Percentiles rank a stretch among this genome's conserved stretches.
These are phyloP conservation scores for Diachasmimorpha longicaudata DNA, from an alignment of 1,140 invertebrate species.

Conservation along the genomic window DNA sequence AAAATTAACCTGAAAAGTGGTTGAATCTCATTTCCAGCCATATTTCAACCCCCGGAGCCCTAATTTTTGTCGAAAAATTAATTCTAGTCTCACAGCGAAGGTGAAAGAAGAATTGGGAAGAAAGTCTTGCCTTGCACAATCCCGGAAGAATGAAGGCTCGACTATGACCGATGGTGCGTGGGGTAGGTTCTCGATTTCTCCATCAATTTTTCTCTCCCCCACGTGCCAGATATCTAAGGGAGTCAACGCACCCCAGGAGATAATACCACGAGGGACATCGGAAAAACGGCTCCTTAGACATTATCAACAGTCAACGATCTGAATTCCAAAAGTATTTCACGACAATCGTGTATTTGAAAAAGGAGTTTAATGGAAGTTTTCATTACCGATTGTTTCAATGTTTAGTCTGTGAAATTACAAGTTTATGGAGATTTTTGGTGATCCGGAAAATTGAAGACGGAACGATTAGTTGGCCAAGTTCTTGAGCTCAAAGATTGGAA, in stretches of 20 bases:
- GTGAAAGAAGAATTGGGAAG: no score
- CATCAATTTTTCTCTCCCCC: slow-evolving; percentile 46
- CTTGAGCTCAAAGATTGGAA: background rate
- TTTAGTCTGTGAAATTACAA: no score
- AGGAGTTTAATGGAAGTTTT: background rate
- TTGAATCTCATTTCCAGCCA: no score
- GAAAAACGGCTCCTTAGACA: slow-evolving; percentile 4
- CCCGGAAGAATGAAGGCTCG: background rate
- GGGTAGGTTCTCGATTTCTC: slow-evolving; percentile 51
- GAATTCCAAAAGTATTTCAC: background rate
- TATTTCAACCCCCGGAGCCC: no score
- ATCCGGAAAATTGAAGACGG: slow-evolving; percentile 17
- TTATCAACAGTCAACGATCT: slow-evolving; percentile 9
- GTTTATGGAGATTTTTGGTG: background rate
- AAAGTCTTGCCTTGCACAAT: background rate
- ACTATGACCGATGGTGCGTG: slow-evolving; percentile 51
- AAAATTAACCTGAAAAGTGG: no score
- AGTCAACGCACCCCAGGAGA: slow-evolving; percentile 21
- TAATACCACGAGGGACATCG: slow-evolving; percentile 22
- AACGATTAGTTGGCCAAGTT: slow-evolving; percentile 6
- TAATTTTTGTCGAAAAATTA: no score
- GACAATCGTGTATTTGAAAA: background rate
- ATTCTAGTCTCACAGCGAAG: no score
- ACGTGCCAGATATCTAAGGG: slow-evolving; percentile 2
- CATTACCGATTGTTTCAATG: no score